These are phyloP conservation scores for Heteronetta atricapilla DNA, from an alignment of 2,113 vertebrate species.

Conservation along the genomic window DNA sequence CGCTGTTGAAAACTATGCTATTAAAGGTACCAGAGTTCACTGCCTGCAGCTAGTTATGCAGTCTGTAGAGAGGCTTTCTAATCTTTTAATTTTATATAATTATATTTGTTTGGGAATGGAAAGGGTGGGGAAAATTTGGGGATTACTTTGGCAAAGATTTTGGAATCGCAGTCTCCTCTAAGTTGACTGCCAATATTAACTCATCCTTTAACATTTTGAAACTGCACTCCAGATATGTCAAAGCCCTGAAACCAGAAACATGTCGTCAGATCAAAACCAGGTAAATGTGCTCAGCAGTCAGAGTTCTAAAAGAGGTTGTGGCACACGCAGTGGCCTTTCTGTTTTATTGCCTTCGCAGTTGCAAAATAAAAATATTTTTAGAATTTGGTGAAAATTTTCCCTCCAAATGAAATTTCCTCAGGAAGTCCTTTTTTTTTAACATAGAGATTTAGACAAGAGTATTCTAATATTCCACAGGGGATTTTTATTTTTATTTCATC, in stretches of 20 bases:
- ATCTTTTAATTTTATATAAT: slow-evolving; percentile 77
- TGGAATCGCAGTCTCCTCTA: slow-evolving; percentile 29
- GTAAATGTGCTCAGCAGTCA: background rate
- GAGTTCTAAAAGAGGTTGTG: background rate
- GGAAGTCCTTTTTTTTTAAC: background rate
- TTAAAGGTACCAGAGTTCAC: slow-evolving; percentile 45
- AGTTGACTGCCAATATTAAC: slow-evolving; percentile 50
- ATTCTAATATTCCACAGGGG: background rate
- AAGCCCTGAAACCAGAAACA: slow-evolving; percentile 47
- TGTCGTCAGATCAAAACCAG: background rate
- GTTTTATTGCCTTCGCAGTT: background rate
- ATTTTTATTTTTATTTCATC: background rate
- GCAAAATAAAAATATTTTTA: background rate
- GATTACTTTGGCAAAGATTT: slow-evolving; percentile 59
- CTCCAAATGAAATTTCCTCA: background rate
- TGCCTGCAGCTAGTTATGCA: slow-evolving; percentile 71
- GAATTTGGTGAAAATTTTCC: background rate
- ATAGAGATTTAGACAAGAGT: background rate
- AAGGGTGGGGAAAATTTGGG: slow-evolving; percentile 41
- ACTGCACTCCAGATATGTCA: slow-evolving; percentile 3
- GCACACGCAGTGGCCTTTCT: background rate
- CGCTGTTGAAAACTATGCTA: slow-evolving; percentile 22
- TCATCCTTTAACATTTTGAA: slow-evolving; percentile 35
- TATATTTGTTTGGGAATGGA: slow-evolving; percentile 56
- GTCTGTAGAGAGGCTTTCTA: slow-evolving; percentile 70